A percentile compares a stretch with the other conserved stretches of the same genome.
Conservation (phyloP, 1,140 invertebrate genomes). For the Brachionus calyciflorus region DNA sequence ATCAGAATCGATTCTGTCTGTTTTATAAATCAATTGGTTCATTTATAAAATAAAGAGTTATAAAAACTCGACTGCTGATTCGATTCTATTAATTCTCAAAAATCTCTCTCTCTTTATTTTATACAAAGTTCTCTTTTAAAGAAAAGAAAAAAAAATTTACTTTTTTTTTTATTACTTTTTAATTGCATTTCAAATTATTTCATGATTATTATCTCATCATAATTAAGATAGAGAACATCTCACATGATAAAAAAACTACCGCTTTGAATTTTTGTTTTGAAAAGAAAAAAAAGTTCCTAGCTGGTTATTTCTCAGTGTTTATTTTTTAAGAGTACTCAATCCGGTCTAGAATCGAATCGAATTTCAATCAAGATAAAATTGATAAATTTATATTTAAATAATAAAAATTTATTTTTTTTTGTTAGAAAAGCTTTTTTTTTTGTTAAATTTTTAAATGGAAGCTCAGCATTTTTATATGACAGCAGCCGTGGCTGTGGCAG, state of each 20-base stretch:
- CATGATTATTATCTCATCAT: slow-evolving; percentile 43
- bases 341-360: not conserved
- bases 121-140: too few species aligned
- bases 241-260: not conserved
- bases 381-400: not conserved
- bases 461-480: slow-evolving; percentile 45
- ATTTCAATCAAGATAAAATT: slow-evolving; percentile 10
- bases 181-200: slow-evolving; percentile 41
- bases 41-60: too few species aligned
- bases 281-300: too few species aligned
- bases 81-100: too few species aligned
- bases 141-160: too few species aligned
- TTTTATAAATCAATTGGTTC: too few species aligned
- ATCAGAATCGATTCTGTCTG: too few species aligned
- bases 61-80: too few species aligned
- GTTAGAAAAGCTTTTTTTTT: slow-evolving; percentile 4
- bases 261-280: not conserved
- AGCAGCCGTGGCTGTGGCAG: slow-evolving; percentile 18
- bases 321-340: slow-evolving; percentile 1
- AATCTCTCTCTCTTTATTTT: too few species aligned
- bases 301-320: not conserved
- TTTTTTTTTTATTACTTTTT: slow-evolving; percentile 14
- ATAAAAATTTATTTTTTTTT: slow-evolving; percentile 8
- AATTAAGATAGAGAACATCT: slow-evolving; percentile 30
- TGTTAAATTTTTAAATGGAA: not conserved